These are phyloP conservation scores for Volucella zonaria DNA, from an alignment of 2,888 invertebrate genomes.

Conservation along the genomic window DNA sequence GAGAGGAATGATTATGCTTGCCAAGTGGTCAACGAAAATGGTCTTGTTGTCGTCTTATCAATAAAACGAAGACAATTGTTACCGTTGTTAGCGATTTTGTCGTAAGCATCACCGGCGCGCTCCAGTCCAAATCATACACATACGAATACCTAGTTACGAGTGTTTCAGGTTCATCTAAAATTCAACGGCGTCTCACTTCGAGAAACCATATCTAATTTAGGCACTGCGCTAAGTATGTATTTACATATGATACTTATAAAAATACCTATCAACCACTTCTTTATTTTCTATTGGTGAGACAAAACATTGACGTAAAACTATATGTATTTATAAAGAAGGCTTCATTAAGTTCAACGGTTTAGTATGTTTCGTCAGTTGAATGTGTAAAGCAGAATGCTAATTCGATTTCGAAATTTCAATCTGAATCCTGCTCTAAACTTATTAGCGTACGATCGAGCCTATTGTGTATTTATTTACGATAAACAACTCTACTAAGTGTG, in stretches of 20 bases:
- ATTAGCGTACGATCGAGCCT: slow-evolving; percentile 6
- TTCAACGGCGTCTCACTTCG: slow-evolving; percentile 10
- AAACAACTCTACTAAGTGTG: slow-evolving; percentile 11
- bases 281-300: too few species aligned
- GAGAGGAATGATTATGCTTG: too few species aligned
- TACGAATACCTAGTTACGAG: not conserved
- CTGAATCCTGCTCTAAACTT: slow-evolving; percentile 18
- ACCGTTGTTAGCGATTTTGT: too few species aligned
- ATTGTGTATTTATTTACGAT: slow-evolving; percentile 14
- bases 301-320: slow-evolving; percentile 32
- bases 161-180: not conserved
- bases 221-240: too few species aligned
- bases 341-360: too few species aligned
- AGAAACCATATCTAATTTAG: not conserved
- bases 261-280: not conserved
- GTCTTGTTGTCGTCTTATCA: too few species aligned
- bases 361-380: too few species aligned
- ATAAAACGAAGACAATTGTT: too few species aligned
- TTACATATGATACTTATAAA: too few species aligned
- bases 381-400: not conserved
- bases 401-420: slow-evolving; percentile 4
- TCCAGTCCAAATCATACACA: too few species aligned
- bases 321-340: slow-evolving; percentile 9
- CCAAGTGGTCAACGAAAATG: too few species aligned
- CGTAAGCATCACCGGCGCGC: too few species aligned